Conservation (phyloP, 2,888 invertebrate genomes). For the Timema podura region DNA sequence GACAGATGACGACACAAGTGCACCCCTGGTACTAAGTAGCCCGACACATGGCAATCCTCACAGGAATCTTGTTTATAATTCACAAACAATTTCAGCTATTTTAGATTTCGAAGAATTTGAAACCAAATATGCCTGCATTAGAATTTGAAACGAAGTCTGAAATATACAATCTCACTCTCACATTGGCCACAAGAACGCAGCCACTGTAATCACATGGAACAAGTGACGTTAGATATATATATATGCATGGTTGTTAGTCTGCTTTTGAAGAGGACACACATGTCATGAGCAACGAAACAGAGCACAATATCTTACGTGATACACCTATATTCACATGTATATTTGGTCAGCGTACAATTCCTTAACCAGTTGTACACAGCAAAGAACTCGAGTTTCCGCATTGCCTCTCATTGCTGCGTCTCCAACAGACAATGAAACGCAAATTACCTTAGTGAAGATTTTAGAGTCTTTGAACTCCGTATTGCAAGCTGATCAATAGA, state of each 20-base stretch:
- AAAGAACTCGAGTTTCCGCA: constrained; percentile 4
- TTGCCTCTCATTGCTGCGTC: constrained; percentile 2
- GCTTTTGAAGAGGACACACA: background rate
- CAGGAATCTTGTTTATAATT: background rate
- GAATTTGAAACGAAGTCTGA: background rate
- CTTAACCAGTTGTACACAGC: background rate
- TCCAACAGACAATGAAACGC: constrained; percentile 10
- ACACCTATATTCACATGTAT: background rate
- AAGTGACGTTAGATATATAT: constrained; percentile 6
- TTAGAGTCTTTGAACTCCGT: background rate
- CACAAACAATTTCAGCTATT: background rate
- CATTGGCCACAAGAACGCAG: no score
- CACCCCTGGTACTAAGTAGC: background rate
- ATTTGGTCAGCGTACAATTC: constrained; percentile 6
- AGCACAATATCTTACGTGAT: background rate
- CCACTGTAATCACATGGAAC: background rate
- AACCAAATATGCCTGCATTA: background rate
- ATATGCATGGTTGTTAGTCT: background rate
- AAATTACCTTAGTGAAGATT: constrained; percentile 9
- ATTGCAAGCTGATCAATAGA: background rate
- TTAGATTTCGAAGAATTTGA: background rate
- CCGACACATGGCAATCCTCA: background rate
- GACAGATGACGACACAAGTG: background rate
- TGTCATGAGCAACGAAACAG: background rate
- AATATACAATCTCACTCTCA: no score